Evolutionary conservation across 2,888 invertebrate genomes (phyloP).

Genomic region (Saturnia pavonia): DNA sequence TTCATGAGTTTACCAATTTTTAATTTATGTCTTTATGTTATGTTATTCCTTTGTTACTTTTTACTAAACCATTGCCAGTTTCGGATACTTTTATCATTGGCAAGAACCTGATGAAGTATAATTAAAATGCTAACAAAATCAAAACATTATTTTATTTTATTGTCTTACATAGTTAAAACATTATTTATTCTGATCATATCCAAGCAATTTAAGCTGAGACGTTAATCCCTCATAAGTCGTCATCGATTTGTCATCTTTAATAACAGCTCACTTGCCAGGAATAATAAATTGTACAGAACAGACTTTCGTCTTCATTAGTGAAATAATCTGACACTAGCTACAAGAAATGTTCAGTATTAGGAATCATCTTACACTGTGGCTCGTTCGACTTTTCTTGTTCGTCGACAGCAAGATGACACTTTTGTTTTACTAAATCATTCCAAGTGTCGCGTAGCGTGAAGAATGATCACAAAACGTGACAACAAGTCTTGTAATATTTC

Average conservation of each 20-base stretch:
- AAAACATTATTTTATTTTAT: neutral
- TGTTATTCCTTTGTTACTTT: too few relatives aligned
- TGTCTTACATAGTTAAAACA: neutral
- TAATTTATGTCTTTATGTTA: too few relatives aligned
- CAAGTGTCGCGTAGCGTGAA: conserved; percentile 45
- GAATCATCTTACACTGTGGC: conserved; percentile 15
- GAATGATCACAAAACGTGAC: conserved; percentile 49
- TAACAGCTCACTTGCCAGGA: neutral
- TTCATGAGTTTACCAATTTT: too few relatives aligned
- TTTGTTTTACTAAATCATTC: conserved; percentile 44
- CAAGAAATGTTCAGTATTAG: neutral
- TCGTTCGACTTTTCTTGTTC: conserved; percentile 12
- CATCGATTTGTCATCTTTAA: conserved; percentile 8
- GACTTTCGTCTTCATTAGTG: conserved; percentile 8
- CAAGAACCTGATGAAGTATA: neutral
- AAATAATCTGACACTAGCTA: conserved; percentile 13
- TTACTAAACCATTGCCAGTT: neutral
- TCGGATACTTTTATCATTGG: neutral
- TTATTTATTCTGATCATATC: neutral
- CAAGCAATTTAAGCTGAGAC: neutral
- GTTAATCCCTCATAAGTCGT: conserved; percentile 4
- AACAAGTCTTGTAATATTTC: conserved; percentile 40
- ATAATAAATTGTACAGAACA: conserved; percentile 11
- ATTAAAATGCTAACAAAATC: neutral
- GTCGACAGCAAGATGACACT: conserved; percentile 29